Conservation (phyloP, 1,140 invertebrate species). For the Tetraneura akinire region DNA sequence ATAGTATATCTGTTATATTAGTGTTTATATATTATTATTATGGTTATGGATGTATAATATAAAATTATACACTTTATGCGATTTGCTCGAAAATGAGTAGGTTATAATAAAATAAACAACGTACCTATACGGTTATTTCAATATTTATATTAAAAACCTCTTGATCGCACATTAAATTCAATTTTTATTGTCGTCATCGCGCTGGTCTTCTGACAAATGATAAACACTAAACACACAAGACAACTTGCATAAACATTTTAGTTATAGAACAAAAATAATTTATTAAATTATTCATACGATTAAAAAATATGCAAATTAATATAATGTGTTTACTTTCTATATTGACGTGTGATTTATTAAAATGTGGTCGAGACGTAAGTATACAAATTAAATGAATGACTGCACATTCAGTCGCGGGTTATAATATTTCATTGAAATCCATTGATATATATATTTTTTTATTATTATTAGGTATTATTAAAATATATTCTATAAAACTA, state of each 20-base stretch:
- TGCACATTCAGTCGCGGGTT: background rate
- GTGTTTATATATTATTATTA: too few relatives aligned
- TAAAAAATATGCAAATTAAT: background rate
- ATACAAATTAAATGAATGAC: background rate
- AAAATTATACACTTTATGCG: too few relatives aligned
- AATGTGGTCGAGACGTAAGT: background rate
- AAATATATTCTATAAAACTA: too few relatives aligned
- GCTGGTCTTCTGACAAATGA: background rate
- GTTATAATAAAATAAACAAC: background rate
- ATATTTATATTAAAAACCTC: too few relatives aligned
- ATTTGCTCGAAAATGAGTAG: background rate
- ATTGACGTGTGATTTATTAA: background rate
- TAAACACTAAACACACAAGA: background rate
- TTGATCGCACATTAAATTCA: background rate
- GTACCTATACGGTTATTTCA: background rate
- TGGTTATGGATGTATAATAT: too few relatives aligned
- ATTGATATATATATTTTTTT: background rate
- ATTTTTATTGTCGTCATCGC: too few relatives aligned
- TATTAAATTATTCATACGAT: background rate
- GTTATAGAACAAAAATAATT: background rate
- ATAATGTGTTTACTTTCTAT: constrained; percentile 4
- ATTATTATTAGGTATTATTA: too few relatives aligned
- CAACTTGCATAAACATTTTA: background rate
- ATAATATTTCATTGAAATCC: background rate
- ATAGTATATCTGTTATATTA: too few relatives aligned